Percentiles rank a stretch among this genome's conserved stretches.
Conservation (phyloP, 2,797 vertebrate genomes). For the Enteromius argenteus region DNA sequence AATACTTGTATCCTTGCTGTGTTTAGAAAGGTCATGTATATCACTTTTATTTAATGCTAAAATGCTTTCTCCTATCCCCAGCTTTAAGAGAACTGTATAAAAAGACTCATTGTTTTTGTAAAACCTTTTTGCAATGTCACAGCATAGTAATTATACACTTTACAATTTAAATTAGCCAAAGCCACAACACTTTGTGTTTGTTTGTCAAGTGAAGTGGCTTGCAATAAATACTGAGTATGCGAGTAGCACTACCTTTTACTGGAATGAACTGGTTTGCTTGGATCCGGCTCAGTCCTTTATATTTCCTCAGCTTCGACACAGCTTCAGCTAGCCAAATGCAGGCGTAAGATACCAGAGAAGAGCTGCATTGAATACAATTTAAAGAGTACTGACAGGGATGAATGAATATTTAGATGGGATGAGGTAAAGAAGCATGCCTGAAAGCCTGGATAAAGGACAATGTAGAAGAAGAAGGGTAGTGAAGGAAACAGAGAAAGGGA, state of each 20-base stretch:
- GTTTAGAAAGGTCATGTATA: neutral
- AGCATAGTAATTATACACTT: neutral
- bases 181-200: conserved; percentile 19
- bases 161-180: conserved; percentile 14
- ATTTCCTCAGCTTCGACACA: conserved; percentile 4
- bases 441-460: conserved; percentile 56
- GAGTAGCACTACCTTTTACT: conserved; percentile 9
- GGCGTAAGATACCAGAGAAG: conserved; percentile 9
- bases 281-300: neutral
- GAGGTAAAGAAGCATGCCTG: conserved; percentile 59
- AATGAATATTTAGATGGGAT: conserved; percentile 7
- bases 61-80: neutral
- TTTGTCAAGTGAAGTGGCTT: conserved; percentile 33
- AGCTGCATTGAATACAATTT: conserved; percentile 16
- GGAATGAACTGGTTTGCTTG: conserved; percentile 22
- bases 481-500: conserved; percentile 44
- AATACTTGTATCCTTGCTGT: neutral
- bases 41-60: neutral
- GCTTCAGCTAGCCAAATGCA: neutral
- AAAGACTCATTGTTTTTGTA: neutral
- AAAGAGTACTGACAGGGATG: neutral
- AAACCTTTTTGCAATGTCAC: neutral
- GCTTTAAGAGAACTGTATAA: neutral
- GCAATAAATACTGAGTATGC: conserved; percentile 39
- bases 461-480: conserved; percentile 42